Evolutionary conservation across 1,140 invertebrate genomes (phyloP).

Genomic region (Danaus melanippus): DNA sequence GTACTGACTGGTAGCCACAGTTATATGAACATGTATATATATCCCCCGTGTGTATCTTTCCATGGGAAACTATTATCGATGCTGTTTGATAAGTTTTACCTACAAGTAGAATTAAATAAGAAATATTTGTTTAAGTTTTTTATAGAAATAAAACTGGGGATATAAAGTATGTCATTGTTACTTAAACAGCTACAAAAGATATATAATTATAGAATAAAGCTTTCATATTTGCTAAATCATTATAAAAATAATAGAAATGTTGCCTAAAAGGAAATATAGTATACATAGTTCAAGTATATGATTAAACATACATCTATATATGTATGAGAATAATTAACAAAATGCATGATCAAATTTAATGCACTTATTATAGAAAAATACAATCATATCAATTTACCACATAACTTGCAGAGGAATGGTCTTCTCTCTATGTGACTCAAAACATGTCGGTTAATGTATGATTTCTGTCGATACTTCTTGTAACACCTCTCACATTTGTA

Average conservation of each 20-base stretch:
- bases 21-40: slow-evolving; percentile 33
- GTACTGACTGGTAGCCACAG: slow-evolving; percentile 45
- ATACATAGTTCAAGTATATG: too few relatives aligned
- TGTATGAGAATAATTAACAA: not conserved
- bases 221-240: not conserved
- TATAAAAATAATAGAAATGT: slow-evolving; percentile 1
- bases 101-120: slow-evolving; percentile 21
- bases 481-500: slow-evolving; percentile 39
- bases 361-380: not conserved
- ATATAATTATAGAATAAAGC: not conserved
- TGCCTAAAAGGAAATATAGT: too few relatives aligned
- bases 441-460: slow-evolving; percentile 29
- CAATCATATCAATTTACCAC: slow-evolving; percentile 32
- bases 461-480: slow-evolving; percentile 29
- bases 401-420: slow-evolving; percentile 46
- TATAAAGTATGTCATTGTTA: not conserved
- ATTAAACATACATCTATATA: slow-evolving; percentile 7
- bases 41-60: slow-evolving; percentile 32
- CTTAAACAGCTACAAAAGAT: not conserved
- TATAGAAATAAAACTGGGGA: not conserved
- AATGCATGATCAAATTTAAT: not conserved
- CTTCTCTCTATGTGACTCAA: slow-evolving; percentile 29
- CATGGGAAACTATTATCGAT: slow-evolving; percentile 42
- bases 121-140: slow-evolving; percentile 1
- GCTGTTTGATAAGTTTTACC: slow-evolving; percentile 45